A percentile compares a stretch with the other conserved stretches of the same genome.
These are phyloP conservation scores for Ephestia elutella DNA, from an alignment of 1,140 invertebrate genomes.

Conservation along the genomic window DNA sequence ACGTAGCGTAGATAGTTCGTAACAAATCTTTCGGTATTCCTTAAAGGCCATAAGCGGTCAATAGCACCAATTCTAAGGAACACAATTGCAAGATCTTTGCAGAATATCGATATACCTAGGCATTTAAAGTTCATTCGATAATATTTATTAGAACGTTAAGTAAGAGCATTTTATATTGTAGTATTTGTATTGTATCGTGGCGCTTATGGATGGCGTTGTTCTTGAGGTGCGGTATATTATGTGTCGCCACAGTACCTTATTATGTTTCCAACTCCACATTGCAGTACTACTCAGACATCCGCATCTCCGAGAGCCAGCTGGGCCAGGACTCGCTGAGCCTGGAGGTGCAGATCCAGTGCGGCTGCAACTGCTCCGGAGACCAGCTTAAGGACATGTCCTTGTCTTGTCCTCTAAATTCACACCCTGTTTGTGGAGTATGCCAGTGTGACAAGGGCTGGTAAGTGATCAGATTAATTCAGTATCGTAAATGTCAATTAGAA, in stretches of 20 bases:
- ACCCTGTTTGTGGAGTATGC: conserved; percentile 75
- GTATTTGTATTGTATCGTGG: too few species aligned
- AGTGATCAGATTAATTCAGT: conserved; percentile 18
- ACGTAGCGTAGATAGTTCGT: neutral
- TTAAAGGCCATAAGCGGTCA: neutral
- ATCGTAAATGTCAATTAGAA: too few species aligned
- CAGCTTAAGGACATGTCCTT: conserved; percentile 27
- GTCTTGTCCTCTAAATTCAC: conserved; percentile 69
- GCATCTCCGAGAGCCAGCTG: conserved; percentile 71
- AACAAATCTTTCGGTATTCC: conserved; percentile 4
- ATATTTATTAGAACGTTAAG: too few species aligned
- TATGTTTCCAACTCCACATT: conserved; percentile 1
- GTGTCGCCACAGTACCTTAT: too few species aligned
- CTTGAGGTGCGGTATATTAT: too few species aligned
- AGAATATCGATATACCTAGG: neutral
- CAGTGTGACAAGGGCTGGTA: conserved; percentile 76
- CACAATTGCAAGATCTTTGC: neutral
- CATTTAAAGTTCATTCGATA: too few species aligned
- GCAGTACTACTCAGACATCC: conserved; percentile 55
- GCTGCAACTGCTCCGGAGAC: conserved; percentile 60
- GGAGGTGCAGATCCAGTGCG: conserved; percentile 67
- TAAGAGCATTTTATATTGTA: too few species aligned
- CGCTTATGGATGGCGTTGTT: too few species aligned
- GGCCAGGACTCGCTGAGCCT: conserved; percentile 65
- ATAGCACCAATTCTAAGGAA: neutral